Percentiles rank a stretch among this genome's conserved stretches.
Conservation (phyloP, 2,113 vertebrate genomes). For the Pelecanus crispus region DNA sequence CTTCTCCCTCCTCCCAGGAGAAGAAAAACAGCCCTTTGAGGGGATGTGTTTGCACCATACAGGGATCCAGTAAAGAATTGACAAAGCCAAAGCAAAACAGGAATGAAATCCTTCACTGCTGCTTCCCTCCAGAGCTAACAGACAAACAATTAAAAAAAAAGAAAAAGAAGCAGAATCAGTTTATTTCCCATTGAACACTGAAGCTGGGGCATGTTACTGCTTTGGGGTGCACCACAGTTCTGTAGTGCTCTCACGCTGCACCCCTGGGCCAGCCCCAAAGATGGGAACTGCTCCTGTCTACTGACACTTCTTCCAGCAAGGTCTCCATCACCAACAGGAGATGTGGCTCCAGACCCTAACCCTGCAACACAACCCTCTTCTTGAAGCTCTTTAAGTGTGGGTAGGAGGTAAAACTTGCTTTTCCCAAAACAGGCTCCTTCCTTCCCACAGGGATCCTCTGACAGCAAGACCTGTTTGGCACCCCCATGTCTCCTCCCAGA, state of each 20-base stretch:
- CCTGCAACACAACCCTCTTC: neutral
- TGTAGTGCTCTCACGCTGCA: neutral
- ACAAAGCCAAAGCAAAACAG: neutral
- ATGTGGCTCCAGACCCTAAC: neutral
- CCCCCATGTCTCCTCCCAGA: rapidly evolving
- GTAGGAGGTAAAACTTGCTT: neutral
- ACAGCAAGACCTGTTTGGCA: neutral
- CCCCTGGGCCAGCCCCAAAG: neutral
- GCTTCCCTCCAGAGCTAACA: neutral
- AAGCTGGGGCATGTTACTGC: neutral
- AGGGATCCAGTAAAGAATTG: neutral
- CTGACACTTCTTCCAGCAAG: neutral
- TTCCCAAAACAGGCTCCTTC: neutral
- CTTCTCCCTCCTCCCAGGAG: neutral
- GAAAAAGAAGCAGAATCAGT: too few relatives aligned
- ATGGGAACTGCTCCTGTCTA: neutral
- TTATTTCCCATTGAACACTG: neutral
- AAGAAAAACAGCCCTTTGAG: neutral
- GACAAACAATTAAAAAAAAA: neutral
- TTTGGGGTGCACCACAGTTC: neutral
- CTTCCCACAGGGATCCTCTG: neutral
- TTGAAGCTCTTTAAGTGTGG: neutral
- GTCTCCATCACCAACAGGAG: neutral
- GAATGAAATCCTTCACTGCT: neutral
- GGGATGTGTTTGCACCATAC: neutral